A percentile compares a stretch with the other conserved stretches of the same genome.
phyloP scores from a whole-genome alignment of 1,140 invertebrate species.

The Belonocnema kinseyi region DNA sequence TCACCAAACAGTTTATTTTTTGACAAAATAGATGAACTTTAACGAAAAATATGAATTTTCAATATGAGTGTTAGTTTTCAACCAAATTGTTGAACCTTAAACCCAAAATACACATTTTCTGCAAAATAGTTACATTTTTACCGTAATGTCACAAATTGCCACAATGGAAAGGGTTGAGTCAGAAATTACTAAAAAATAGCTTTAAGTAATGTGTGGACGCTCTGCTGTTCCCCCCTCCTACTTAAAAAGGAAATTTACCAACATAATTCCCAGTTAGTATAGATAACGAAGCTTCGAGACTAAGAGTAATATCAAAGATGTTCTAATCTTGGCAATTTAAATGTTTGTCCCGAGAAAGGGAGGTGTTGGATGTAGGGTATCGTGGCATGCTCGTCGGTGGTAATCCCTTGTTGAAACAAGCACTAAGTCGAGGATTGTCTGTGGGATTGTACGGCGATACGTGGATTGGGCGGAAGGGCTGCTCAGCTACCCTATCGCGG shows the following conservation, averaged over 20 bases:
- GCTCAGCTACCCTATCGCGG: conserved; percentile 42
- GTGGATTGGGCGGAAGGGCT: conserved; percentile 44
- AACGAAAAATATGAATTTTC: no score
- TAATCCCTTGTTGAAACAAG: conserved; percentile 60
- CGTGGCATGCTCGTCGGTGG: conserved; percentile 35
- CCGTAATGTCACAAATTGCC: no score
- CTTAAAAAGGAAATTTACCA: background rate
- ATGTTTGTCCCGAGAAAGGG: conserved; percentile 50
- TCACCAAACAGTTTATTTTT: no score
- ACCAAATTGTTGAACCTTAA: no score
- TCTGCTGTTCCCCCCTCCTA: no score
- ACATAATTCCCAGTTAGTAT: background rate
- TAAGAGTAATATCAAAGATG: conserved; percentile 14
- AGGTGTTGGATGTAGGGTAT: conserved; percentile 42
- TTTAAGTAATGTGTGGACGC: no score
- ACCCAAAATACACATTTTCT: no score
- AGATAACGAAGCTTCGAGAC: background rate
- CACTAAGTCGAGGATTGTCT: conserved; percentile 57
- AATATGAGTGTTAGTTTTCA: no score
- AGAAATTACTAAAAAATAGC: no score
- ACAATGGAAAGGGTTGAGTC: no score
- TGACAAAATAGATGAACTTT: no score
- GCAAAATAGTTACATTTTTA: no score
- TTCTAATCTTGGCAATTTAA: conserved; percentile 59
- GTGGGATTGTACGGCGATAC: conserved; percentile 56